phyloP scores from a whole-genome alignment of 2,888 invertebrate species.

The Ligdia adustata region DNA sequence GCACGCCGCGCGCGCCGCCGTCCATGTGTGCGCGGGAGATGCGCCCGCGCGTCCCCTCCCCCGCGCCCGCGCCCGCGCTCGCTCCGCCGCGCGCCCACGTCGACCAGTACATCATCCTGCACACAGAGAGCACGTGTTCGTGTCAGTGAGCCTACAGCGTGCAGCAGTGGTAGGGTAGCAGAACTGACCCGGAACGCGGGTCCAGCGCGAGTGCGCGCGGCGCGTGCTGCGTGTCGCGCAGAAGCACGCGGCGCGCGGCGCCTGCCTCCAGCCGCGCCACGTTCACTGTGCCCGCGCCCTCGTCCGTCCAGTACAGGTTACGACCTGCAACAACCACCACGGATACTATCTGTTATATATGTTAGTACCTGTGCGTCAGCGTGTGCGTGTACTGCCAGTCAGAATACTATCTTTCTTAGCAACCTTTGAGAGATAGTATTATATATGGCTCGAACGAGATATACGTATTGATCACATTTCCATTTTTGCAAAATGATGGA shows the following conservation, averaged over 20 bases:
- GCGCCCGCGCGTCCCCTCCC: conserved; percentile 45
- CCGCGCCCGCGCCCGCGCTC: conserved; percentile 84
- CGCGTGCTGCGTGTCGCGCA: conserved; percentile 85
- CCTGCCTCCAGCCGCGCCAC: conserved; percentile 87
- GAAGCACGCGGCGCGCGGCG: conserved; percentile 78
- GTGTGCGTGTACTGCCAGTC: no score
- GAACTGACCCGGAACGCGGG: conserved; percentile 85
- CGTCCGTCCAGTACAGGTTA: conserved; percentile 94
- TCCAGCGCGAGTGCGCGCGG: conserved; percentile 86
- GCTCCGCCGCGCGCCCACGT: conserved; percentile 84
- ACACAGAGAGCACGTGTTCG: no score
- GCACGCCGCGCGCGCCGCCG: conserved; percentile 84
- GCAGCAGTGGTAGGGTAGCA: not conserved
- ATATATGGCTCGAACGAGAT: no score
- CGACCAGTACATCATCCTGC: conserved; percentile 89
- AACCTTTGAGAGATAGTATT: no score
- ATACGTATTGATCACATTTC: no score
- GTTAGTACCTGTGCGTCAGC: no score
- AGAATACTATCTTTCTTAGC: no score
- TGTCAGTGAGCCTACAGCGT: no score
- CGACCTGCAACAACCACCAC: conserved; percentile 55
- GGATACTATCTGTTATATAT: no score
- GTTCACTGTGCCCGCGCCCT: conserved; percentile 86
- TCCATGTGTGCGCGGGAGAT: conserved; percentile 90
- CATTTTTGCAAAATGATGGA: no score